Percentiles rank a stretch among this genome's conserved stretches.
Conservation (phyloP, 2,797 vertebrate species). For the Enteromius unitaeniatus region DNA sequence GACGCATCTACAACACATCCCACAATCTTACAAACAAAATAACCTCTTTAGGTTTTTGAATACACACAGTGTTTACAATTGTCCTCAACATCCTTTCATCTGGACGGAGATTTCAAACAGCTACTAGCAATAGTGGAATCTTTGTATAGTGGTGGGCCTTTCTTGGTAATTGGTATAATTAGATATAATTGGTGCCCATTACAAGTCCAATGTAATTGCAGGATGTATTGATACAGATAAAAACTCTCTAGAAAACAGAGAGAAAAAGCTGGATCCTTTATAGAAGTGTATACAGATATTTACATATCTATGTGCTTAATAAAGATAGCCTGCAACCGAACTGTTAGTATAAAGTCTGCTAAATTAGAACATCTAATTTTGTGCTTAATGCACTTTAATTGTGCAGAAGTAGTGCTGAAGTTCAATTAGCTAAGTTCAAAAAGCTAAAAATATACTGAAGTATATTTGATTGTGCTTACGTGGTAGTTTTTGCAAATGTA, state of each 20-base stretch:
- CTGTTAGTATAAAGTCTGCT: too few species aligned
- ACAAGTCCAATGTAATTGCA: conserved; percentile 51
- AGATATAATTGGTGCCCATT: conserved; percentile 53
- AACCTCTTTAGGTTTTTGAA: background rate
- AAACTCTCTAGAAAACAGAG: background rate
- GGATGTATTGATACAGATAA: conserved; percentile 59
- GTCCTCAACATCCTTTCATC: conserved; percentile 5
- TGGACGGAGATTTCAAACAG: conserved; percentile 23
- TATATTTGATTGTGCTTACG: too few species aligned
- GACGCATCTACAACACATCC: background rate
- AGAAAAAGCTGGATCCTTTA: conserved; percentile 11
- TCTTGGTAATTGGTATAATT: conserved; percentile 51
- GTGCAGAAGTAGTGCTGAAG: too few species aligned
- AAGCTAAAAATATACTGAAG: too few species aligned
- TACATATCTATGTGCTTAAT: too few species aligned
- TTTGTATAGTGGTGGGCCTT: conserved; percentile 23
- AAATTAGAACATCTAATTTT: too few species aligned
- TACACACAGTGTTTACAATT: conserved; percentile 21
- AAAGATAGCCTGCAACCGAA: too few species aligned
- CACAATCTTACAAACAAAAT: background rate
- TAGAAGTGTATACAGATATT: too few species aligned
- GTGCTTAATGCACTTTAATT: too few species aligned
- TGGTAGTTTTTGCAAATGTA: too few species aligned
- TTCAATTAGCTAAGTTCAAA: too few species aligned
- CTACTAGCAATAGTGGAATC: conserved; percentile 10